Evolutionary conservation across 2,113 vertebrate genomes (phyloP).

Genomic region (Phalacrocorax carbo): DNA sequence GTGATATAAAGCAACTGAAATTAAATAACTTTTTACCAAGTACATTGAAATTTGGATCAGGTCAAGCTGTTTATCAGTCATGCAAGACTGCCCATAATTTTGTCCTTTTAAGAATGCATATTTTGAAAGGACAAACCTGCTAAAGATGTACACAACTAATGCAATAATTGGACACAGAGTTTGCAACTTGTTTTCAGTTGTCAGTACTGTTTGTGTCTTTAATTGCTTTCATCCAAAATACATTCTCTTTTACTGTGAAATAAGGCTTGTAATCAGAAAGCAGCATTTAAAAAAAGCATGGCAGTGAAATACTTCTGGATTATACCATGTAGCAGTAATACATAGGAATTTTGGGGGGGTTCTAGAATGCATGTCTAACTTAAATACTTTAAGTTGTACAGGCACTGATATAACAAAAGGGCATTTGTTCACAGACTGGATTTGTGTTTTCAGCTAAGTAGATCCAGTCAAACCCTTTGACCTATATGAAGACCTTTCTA

Average conservation of each 20-base stretch:
- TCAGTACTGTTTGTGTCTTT: background rate
- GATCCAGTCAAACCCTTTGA: background rate
- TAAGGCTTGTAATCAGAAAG: background rate
- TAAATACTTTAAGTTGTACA: background rate
- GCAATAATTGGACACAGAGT: background rate
- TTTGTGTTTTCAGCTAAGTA: background rate
- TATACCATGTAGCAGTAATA: background rate
- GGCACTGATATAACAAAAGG: background rate
- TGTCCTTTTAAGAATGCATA: background rate
- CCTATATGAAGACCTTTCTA: background rate
- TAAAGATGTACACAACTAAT: background rate
- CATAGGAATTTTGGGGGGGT: background rate
- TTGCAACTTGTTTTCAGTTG: background rate
- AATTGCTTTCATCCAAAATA: background rate
- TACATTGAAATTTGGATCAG: background rate
- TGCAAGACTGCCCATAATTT: constrained; percentile 26
- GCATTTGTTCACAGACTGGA: background rate
- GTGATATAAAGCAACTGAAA: background rate
- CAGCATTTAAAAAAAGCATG: background rate
- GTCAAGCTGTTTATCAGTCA: background rate
- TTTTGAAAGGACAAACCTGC: background rate
- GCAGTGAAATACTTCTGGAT: background rate
- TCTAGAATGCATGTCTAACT: background rate
- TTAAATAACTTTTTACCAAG: background rate
- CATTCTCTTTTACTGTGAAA: background rate